Conservation (phyloP, 2,888 invertebrate genomes). For the Tineola bisselliella region DNA sequence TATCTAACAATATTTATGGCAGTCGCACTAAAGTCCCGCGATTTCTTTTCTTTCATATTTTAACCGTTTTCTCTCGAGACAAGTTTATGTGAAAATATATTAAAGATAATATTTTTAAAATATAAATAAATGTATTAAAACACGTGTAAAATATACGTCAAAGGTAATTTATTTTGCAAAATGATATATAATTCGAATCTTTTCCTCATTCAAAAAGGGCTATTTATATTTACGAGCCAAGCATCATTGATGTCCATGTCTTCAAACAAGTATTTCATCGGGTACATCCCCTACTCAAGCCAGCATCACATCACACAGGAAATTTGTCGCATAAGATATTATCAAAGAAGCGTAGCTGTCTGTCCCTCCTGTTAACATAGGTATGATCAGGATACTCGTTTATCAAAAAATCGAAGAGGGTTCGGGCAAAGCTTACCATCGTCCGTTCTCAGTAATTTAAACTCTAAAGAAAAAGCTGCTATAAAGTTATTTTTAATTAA, state of each 20-base stretch:
- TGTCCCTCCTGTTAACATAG: slow-evolving; percentile 31
- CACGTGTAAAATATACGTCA: too few relatives aligned
- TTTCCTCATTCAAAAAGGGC: neutral
- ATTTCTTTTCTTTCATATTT: slow-evolving; percentile 48
- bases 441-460: neutral
- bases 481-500: neutral
- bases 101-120: neutral
- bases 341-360: slow-evolving; percentile 40
- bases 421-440: neutral
- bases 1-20: slow-evolving; percentile 62
- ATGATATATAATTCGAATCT: neutral
- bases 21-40: slow-evolving; percentile 39
- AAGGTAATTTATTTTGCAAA: neutral
- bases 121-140: too few relatives aligned
- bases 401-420: slow-evolving; percentile 45
- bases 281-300: slow-evolving; percentile 26
- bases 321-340: slow-evolving; percentile 59
- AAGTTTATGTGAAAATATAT: slow-evolving; percentile 30
- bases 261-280: slow-evolving; percentile 23
- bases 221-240: neutral
- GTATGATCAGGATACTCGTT: slow-evolving; percentile 41
- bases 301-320: slow-evolving; percentile 44
- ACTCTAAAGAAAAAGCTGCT: neutral
- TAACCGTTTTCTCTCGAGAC: slow-evolving; percentile 14
- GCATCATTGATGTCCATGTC: slow-evolving; percentile 18